These are phyloP conservation scores for Turritopsis rubra DNA, from an alignment of 30 jellyfish, hydroid and myxozoan species.

Conservation along the genomic window DNA sequence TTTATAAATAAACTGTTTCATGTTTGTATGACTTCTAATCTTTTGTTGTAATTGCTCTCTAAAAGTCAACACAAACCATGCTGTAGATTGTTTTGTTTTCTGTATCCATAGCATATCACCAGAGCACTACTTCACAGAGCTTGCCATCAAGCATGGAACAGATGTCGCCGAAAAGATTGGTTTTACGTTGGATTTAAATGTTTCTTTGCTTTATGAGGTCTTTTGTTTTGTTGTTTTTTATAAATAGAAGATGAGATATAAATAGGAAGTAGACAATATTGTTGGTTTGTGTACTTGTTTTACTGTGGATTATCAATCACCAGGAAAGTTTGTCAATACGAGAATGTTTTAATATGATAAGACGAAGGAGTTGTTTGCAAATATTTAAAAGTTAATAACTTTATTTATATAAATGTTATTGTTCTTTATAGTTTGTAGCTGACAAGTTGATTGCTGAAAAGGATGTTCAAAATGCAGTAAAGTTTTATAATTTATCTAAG, in stretches of 20 bases:
- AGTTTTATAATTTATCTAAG: constrained; percentile 70
- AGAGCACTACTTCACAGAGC: constrained; percentile 76
- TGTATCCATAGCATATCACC: constrained; percentile 54
- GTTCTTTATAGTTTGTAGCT: constrained; percentile 51
- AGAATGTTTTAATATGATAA: too few relatives aligned
- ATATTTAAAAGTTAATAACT: background rate
- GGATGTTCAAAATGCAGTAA: constrained; percentile 64
- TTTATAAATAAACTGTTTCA: too few relatives aligned
- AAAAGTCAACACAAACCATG: too few relatives aligned
- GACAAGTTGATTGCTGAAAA: constrained; percentile 49
- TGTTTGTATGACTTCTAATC: too few relatives aligned
- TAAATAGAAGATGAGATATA: too few relatives aligned
- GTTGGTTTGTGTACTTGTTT: too few relatives aligned
- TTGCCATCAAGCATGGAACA: constrained; percentile 41
- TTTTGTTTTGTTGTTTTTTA: background rate
- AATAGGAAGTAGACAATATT: too few relatives aligned
- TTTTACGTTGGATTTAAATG: constrained; percentile 56
- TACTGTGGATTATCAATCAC: too few relatives aligned
- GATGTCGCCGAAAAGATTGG: constrained; percentile 79
- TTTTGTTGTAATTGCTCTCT: too few relatives aligned
- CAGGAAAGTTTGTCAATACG: too few relatives aligned
- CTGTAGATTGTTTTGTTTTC: background rate
- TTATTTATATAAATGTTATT: background rate
- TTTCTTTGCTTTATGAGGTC: constrained; percentile 81
- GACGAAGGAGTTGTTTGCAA: background rate